Conservation (phyloP, 1,140 invertebrate species). For the Polyergus mexicanus region DNA sequence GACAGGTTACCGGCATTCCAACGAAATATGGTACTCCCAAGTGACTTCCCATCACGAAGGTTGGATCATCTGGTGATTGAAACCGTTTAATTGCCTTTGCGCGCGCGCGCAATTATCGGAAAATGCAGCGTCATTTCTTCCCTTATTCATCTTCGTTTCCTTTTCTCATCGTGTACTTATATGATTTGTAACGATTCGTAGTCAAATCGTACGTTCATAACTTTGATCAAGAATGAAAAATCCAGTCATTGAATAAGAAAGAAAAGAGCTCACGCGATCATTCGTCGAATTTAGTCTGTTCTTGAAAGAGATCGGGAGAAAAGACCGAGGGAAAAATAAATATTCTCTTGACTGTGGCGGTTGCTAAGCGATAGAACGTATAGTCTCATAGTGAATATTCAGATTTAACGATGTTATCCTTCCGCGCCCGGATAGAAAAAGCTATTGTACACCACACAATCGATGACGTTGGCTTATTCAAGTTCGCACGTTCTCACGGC, state of each 20-base stretch:
- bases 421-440: slow-evolving; percentile 4
- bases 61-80: not conserved
- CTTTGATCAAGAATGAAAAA: not conserved
- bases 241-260: slow-evolving; percentile 5
- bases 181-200: no score
- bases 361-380: slow-evolving; percentile 51
- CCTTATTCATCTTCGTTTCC: not conserved
- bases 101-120: not conserved
- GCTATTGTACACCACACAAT: slow-evolving; percentile 64
- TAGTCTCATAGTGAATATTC: slow-evolving; percentile 41
- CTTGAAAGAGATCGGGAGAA: not conserved
- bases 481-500: slow-evolving; percentile 51
- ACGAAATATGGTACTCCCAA: not conserved
- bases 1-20: not conserved
- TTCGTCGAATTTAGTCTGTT: slow-evolving; percentile 34
- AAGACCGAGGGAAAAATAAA: slow-evolving; percentile 40
- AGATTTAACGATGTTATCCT: slow-evolving; percentile 48
- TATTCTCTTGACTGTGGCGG: slow-evolving; percentile 28
- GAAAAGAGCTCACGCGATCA: slow-evolving; percentile 29
- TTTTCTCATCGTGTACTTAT: not conserved
- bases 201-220: no score
- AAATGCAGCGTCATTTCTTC: not conserved
- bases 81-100: not conserved
- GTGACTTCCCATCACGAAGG: not conserved
- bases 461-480: slow-evolving; percentile 66